Evolutionary conservation across 2,797 vertebrate genomes (phyloP).

Genomic region (Micropoecilia bifurca): DNA sequence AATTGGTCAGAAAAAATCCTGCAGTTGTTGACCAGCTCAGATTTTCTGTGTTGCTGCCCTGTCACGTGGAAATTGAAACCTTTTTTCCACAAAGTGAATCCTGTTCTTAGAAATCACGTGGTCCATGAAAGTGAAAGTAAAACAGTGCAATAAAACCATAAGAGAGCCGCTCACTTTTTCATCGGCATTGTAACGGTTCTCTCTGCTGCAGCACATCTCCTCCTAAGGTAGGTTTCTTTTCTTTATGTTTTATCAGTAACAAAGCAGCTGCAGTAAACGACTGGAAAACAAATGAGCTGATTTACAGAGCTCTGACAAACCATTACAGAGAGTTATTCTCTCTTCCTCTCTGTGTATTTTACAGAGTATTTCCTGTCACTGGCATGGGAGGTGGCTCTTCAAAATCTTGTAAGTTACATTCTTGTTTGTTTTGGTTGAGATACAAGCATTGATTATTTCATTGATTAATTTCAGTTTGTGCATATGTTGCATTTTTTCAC

Average conservation of each 20-base stretch:
- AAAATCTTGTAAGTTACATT: neutral
- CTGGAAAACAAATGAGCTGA: neutral
- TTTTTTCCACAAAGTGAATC: too few species aligned
- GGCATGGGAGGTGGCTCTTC: rapidly evolving
- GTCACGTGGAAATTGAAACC: too few species aligned
- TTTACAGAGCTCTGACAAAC: neutral
- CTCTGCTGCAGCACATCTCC: neutral
- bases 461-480: neutral
- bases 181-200: too few species aligned
- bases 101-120: too few species aligned
- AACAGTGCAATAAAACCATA: too few species aligned
- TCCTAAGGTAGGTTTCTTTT: neutral
- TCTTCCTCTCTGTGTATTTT: neutral
- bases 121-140: too few species aligned
- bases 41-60: too few species aligned
- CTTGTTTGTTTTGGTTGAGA: neutral
- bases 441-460: neutral
- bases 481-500: neutral
- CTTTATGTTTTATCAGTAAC: neutral
- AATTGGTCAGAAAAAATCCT: too few species aligned
- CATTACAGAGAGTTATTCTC: neutral
- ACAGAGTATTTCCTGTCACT: neutral
- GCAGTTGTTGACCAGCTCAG: too few species aligned
- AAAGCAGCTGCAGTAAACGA: neutral
- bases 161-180: too few species aligned